These are phyloP conservation scores for Camptogramma bilineatum DNA, from an alignment of 2,888 invertebrate species.

Conservation along the genomic window DNA sequence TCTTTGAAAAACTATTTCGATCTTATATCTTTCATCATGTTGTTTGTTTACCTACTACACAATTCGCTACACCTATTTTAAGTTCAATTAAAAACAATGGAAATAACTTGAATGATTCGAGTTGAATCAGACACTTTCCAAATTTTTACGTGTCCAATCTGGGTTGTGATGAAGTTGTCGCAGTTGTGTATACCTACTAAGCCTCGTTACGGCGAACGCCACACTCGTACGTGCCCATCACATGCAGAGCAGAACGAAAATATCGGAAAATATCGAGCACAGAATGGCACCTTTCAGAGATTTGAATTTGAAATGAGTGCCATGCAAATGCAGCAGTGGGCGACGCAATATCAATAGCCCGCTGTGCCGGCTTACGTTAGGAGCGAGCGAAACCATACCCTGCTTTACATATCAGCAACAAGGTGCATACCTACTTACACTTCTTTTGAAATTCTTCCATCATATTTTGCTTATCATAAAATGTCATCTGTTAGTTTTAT, in stretches of 20 bases:
- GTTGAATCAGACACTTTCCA: too few relatives aligned
- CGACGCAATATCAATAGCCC: neutral
- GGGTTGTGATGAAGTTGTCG: neutral
- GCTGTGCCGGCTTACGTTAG: neutral
- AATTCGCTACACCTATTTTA: too few relatives aligned
- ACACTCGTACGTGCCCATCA: slow-evolving; percentile 1
- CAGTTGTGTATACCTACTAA: neutral
- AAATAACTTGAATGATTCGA: too few relatives aligned
- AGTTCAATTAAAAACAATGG: too few relatives aligned
- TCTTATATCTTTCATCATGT: too few relatives aligned
- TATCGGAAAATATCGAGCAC: slow-evolving; percentile 7
- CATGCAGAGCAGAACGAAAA: neutral
- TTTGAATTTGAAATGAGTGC: slow-evolving; percentile 16
- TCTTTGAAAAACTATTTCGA: too few relatives aligned
- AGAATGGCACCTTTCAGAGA: slow-evolving; percentile 2
- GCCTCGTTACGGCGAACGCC: neutral
- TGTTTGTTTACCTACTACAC: too few relatives aligned
- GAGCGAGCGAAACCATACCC: neutral
- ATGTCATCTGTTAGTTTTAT: neutral
- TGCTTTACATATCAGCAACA: neutral
- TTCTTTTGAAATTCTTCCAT: neutral
- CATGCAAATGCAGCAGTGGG: slow-evolving; percentile 8
- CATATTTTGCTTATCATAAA: neutral
- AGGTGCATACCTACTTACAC: neutral
- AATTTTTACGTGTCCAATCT: too few relatives aligned